phyloP scores from a whole-genome alignment of 2,797 vertebrate genomes.

The Valencia hispanica region DNA sequence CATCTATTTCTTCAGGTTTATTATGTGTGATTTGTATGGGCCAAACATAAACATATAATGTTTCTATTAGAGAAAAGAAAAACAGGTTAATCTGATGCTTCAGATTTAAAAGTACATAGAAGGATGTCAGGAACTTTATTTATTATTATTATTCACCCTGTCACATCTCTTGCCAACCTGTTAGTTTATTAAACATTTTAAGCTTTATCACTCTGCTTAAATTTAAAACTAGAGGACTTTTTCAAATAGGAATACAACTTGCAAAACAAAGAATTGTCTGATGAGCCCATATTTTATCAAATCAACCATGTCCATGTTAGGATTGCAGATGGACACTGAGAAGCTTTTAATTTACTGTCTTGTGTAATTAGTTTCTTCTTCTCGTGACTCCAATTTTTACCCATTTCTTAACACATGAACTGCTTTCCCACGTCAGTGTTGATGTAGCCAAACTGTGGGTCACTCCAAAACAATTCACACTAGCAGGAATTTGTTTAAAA shows the following conservation, averaged over 20 bases:
- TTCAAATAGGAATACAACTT: neutral
- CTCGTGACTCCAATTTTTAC: conserved; percentile 13
- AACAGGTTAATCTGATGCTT: neutral
- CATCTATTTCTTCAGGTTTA: neutral
- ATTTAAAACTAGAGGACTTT: neutral
- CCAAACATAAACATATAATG: neutral
- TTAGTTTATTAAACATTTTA: neutral
- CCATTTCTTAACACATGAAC: neutral
- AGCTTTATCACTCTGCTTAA: neutral
- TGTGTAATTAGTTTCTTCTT: neutral
- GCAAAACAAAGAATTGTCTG: neutral
- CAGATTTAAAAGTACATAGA: neutral
- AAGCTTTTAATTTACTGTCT: neutral
- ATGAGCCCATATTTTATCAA: neutral
- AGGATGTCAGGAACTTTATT: neutral
- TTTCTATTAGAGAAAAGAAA: neutral
- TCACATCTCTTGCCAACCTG: neutral
- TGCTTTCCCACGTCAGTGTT: neutral
- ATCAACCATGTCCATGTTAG: neutral
- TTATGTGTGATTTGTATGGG: neutral
- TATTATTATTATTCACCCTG: neutral
- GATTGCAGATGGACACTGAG: neutral
- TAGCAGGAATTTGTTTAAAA: conserved; percentile 36
- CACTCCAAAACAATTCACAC: conserved; percentile 6
- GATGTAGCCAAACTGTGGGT: neutral